Conservation (phyloP, 2,888 invertebrate genomes). For the Drosophila paranaensis region DNA sequence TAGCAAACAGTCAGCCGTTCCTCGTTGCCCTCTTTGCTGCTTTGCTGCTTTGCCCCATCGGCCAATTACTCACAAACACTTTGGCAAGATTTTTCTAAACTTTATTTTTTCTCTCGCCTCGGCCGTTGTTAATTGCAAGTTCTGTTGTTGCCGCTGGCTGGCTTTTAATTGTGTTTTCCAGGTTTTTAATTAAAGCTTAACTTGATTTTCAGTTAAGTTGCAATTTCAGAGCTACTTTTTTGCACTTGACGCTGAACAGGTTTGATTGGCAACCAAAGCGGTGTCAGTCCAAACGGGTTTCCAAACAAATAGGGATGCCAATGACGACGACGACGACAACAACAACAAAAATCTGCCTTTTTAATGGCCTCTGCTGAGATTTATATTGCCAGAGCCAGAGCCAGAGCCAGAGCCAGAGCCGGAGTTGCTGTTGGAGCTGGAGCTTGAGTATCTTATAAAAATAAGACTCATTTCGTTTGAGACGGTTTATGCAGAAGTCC, state of each 20-base stretch:
- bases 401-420: not conserved
- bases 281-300: conserved; percentile 65
- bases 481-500: not conserved
- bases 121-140: conserved; percentile 70
- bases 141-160: conserved; percentile 34
- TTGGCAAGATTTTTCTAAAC: conserved; percentile 75
- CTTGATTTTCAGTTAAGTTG: conserved; percentile 78
- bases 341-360: conserved; percentile 10
- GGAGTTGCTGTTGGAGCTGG: not conserved
- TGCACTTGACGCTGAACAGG: conserved; percentile 73
- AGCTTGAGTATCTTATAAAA: conserved; percentile 8
- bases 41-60: conserved; percentile 22
- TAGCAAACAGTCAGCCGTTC: conserved; percentile 30
- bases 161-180: conserved; percentile 75
- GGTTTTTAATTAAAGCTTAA: conserved; percentile 79
- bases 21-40: conserved; percentile 17
- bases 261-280: conserved; percentile 68
- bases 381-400: conserved; percentile 16
- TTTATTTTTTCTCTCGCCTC: conserved; percentile 54
- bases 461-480: conserved; percentile 1
- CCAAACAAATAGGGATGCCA: conserved; percentile 70
- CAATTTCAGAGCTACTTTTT: conserved; percentile 71
- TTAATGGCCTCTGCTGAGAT: conserved; percentile 21
- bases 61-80: conserved; percentile 68
- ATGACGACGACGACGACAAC: conserved; percentile 36